These are phyloP conservation scores for Eristalis intricaria DNA, from an alignment of 2,888 invertebrate species.

Conservation along the genomic window DNA sequence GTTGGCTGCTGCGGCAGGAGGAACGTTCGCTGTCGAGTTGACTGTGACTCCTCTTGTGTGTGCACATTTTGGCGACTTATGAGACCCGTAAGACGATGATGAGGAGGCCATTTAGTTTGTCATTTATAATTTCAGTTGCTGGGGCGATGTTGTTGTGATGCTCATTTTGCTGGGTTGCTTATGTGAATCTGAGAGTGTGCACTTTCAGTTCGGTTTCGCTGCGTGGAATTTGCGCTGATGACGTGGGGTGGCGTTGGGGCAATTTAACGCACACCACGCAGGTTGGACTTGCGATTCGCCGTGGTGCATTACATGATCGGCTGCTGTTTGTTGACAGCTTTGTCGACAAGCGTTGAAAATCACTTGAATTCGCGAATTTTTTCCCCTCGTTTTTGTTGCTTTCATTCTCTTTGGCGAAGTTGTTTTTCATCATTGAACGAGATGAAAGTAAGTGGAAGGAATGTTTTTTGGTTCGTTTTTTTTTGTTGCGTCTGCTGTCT, in stretches of 20 bases:
- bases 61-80: slow-evolving; percentile 64
- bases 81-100: slow-evolving; percentile 56
- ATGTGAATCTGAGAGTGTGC: slow-evolving; percentile 40
- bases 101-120: slow-evolving; percentile 71
- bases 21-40: slow-evolving; percentile 29
- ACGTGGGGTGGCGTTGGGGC: slow-evolving; percentile 47
- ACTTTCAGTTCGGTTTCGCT: neutral
- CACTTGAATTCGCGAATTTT: slow-evolving; percentile 77
- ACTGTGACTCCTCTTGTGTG: slow-evolving; percentile 45
- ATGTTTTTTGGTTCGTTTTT: neutral
- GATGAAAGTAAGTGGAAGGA: neutral
- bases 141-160: slow-evolving; percentile 55
- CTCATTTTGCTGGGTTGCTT: slow-evolving; percentile 53
- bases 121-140: slow-evolving; percentile 70
- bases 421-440: neutral
- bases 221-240: slow-evolving; percentile 27
- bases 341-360: slow-evolving; percentile 82
- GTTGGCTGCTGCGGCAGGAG: slow-evolving; percentile 2
- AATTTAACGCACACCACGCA: slow-evolving; percentile 70
- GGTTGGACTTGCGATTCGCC: slow-evolving; percentile 52
- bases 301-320: slow-evolving; percentile 69
- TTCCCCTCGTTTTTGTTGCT: neutral
- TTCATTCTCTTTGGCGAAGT: neutral
- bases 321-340: slow-evolving; percentile 80
- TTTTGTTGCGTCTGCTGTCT: neutral